These are phyloP conservation scores for Frankliniella intonsa DNA, from an alignment of 2,888 invertebrate genomes.

Conservation along the genomic window DNA sequence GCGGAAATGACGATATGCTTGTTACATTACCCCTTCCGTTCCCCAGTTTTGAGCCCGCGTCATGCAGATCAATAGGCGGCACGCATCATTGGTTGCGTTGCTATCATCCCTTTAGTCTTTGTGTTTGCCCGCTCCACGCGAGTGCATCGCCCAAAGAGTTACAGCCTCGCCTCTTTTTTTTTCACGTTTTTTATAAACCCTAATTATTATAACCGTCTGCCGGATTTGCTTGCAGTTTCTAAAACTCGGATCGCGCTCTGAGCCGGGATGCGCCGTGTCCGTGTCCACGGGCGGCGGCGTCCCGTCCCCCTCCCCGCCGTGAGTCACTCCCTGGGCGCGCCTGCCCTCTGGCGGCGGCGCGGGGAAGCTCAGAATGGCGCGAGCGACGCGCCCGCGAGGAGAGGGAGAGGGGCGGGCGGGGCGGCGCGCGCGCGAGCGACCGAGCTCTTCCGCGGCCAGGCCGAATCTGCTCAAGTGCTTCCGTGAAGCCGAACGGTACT, in stretches of 20 bases:
- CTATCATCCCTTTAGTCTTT: not conserved
- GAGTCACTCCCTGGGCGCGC: not conserved
- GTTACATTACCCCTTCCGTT: not conserved
- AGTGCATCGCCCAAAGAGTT: not conserved
- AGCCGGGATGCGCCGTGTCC: not conserved
- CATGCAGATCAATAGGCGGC: not conserved
- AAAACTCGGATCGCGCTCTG: not conserved
- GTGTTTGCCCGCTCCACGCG: not conserved
- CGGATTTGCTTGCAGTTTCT: not conserved
- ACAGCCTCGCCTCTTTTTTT: not conserved
- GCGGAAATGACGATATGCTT: not conserved
- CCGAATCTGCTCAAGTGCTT: too few species aligned
- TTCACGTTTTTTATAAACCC: too few species aligned
- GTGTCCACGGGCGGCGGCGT: not conserved
- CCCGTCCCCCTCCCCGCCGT: not conserved
- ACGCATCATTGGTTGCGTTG: slow-evolving; percentile 16
- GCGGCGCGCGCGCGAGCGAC: not conserved
- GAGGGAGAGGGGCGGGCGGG: not conserved
- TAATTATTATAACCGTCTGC: too few species aligned
- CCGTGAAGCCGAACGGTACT: too few species aligned
- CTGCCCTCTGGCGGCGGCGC: slow-evolving; percentile 2
- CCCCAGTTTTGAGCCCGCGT: not conserved
- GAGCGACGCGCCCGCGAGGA: not conserved
- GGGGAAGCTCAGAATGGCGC: not conserved
- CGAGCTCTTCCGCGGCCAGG: too few species aligned